Conservation (phyloP, 2,888 invertebrate species). For the Antheraea assamensis region DNA sequence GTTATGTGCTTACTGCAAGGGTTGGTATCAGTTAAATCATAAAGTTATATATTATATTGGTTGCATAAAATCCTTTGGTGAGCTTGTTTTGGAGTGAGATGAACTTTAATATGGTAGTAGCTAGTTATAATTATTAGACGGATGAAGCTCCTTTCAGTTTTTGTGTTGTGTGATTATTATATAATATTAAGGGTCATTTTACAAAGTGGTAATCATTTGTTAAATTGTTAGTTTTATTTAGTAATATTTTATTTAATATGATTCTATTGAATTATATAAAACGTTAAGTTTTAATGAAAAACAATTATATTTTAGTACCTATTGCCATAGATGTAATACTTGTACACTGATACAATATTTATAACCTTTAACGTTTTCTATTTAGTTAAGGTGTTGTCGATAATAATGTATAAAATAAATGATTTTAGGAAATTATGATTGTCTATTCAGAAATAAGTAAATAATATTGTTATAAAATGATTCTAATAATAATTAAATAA, state of each 20-base stretch:
- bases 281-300: not conserved
- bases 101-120: not conserved
- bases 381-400: slow-evolving; percentile 82
- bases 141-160: not conserved
- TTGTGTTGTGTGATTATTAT: not conserved
- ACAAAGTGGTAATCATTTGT: no score
- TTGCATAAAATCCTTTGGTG: not conserved
- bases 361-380: slow-evolving; percentile 24
- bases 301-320: not conserved
- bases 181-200: no score
- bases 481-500: not conserved
- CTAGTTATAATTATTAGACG: not conserved
- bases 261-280: not conserved
- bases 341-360: slow-evolving; percentile 21
- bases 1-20: slow-evolving; percentile 5
- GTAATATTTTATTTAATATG: no score
- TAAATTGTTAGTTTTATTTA: no score
- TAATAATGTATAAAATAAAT: slow-evolving; percentile 36
- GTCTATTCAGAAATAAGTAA: not conserved
- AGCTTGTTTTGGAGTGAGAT: not conserved
- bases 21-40: not conserved
- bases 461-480: not conserved
- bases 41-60: not conserved
- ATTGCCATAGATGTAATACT: not conserved
- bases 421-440: not conserved